Percentiles rank a stretch among this genome's conserved stretches.
Evolutionary conservation across 2,113 vertebrate species (phyloP).

Genomic region (Dipodomys ordii): DNA sequence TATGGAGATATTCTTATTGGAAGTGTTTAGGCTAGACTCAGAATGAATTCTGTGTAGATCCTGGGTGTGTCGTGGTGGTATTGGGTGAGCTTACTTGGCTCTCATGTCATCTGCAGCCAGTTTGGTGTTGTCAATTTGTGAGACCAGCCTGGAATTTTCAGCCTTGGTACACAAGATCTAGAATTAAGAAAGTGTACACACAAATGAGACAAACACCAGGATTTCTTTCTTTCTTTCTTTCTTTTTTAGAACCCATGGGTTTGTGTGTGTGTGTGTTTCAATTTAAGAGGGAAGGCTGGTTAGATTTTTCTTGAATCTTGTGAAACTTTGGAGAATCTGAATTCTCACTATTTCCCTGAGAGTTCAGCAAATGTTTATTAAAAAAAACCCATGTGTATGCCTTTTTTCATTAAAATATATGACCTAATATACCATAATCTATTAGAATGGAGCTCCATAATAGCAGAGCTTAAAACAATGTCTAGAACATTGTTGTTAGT

Average conservation of each 20-base stretch:
- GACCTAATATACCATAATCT: neutral
- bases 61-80: neutral
- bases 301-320: neutral
- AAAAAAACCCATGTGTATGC: neutral
- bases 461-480: neutral
- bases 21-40: neutral
- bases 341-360: constrained; percentile 32
- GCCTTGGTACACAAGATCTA: constrained; percentile 84
- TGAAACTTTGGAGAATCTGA: neutral
- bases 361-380: neutral
- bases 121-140: constrained; percentile 85
- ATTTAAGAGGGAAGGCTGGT: neutral
- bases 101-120: constrained; percentile 85
- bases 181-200: constrained; percentile 77
- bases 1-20: neutral
- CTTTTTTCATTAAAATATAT: neutral
- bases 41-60: neutral
- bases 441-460: neutral
- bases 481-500: neutral
- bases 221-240: neutral
- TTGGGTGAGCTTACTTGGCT: constrained; percentile 83
- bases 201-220: constrained; percentile 74
- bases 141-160: constrained; percentile 84
- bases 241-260: constrained; percentile 31
- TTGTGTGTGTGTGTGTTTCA: neutral